Conservation (phyloP, 2,888 invertebrate genomes). For the Aleiodes alternator region DNA sequence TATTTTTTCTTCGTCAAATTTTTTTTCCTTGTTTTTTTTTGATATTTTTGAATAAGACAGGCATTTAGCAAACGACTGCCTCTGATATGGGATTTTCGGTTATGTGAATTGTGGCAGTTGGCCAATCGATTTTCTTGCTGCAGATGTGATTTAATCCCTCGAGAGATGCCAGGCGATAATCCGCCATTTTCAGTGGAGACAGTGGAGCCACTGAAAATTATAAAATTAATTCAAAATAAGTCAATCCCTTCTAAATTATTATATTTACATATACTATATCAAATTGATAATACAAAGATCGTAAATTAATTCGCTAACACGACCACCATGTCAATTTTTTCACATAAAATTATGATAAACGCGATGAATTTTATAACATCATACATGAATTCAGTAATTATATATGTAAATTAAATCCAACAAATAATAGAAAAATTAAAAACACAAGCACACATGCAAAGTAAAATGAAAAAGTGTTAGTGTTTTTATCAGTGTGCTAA, state of each 20-base stretch:
- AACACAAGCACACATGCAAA: conserved; percentile 71
- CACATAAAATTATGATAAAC: neutral
- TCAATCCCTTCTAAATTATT: neutral
- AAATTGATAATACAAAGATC: conserved; percentile 24
- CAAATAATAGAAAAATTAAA: conserved; percentile 52
- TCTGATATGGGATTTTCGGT: conserved; percentile 88
- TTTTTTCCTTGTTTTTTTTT: conserved; percentile 32
- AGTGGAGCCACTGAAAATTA: conserved; percentile 82
- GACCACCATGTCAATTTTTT: conserved; percentile 5
- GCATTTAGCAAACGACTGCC: conserved; percentile 83
- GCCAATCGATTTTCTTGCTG: conserved; percentile 76
- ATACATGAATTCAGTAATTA: neutral
- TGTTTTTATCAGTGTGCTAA: conserved; percentile 55
- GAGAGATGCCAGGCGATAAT: conserved; percentile 80
- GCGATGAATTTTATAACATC: neutral
- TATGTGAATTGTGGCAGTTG: conserved; percentile 84
- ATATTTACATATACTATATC: neutral
- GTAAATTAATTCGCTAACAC: conserved; percentile 10
- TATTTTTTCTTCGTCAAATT: conserved; percentile 19
- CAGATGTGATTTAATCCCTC: conserved; percentile 77
- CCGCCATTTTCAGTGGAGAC: conserved; percentile 83
- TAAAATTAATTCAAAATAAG: conserved; percentile 37
- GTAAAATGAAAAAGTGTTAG: conserved; percentile 61
- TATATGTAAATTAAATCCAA: neutral
- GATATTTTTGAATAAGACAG: conserved; percentile 51